These are phyloP conservation scores for Hippocampus mohnikei DNA, from an alignment of 2,113 vertebrate genomes.

Conservation along the genomic window DNA sequence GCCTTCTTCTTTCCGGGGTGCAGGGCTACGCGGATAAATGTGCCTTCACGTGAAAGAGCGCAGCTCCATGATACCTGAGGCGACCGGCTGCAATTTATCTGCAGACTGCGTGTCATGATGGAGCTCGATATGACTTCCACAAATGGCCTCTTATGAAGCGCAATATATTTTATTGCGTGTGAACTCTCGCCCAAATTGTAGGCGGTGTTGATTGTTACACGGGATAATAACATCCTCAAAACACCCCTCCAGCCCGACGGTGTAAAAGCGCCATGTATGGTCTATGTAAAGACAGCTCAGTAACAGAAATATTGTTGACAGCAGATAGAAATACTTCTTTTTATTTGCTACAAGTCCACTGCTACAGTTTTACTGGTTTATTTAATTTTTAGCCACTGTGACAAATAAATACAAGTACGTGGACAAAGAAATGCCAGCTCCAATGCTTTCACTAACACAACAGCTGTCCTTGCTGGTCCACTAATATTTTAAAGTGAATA, in stretches of 20 bases:
- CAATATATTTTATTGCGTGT: slow-evolving; percentile 88
- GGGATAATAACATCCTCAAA: slow-evolving; percentile 83
- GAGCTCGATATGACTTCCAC: slow-evolving; percentile 90
- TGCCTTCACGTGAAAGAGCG: slow-evolving; percentile 84
- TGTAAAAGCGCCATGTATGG: not conserved
- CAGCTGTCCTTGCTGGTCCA: not conserved
- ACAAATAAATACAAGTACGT: not conserved
- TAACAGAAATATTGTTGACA: not conserved
- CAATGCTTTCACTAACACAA: not conserved
- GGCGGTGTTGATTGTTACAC: slow-evolving; percentile 82
- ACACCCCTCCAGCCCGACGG: slow-evolving; percentile 32
- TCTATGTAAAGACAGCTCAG: not conserved
- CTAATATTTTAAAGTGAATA: not conserved
- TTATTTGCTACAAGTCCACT: not conserved
- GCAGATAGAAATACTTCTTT: not conserved
- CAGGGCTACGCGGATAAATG: slow-evolving; percentile 81
- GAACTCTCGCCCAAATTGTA: slow-evolving; percentile 83
- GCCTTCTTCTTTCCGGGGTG: slow-evolving; percentile 76
- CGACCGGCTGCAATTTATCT: slow-evolving; percentile 82
- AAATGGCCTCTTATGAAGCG: slow-evolving; percentile 90
- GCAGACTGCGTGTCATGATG: slow-evolving; percentile 82
- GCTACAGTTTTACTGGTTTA: not conserved
- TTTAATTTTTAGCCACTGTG: not conserved
- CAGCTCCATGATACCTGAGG: slow-evolving; percentile 78
- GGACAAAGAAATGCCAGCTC: not conserved